A percentile compares a stretch with the other conserved stretches of the same genome.
Conservation (phyloP, 2,888 invertebrate genomes). For the Thalpophila matura region DNA sequence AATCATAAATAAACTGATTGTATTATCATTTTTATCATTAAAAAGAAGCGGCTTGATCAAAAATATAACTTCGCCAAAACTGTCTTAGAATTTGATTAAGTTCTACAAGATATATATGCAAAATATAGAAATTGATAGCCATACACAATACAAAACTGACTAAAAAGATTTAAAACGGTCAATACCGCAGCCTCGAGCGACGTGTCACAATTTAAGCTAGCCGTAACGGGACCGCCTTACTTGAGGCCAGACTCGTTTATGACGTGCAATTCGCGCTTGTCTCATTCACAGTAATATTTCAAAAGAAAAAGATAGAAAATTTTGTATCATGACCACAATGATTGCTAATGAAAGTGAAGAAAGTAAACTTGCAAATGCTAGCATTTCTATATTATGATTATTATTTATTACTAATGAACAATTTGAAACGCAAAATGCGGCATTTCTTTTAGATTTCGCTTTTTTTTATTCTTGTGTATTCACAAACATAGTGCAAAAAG, state of each 20-base stretch:
- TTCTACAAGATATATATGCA: slow-evolving; percentile 33
- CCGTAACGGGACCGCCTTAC: slow-evolving; percentile 54
- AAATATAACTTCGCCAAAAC: slow-evolving; percentile 12
- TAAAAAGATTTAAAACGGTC: slow-evolving; percentile 31
- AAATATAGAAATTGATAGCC: slow-evolving; percentile 19
- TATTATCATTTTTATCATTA: background rate
- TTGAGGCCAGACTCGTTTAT: slow-evolving; percentile 51
- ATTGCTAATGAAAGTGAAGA: slow-evolving; percentile 45
- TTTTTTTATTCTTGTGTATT: slow-evolving; percentile 1
- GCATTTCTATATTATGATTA: slow-evolving; percentile 24
- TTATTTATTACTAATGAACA: slow-evolving; percentile 9
- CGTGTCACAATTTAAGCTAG: slow-evolving; percentile 34
- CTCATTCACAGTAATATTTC: slow-evolving; percentile 11
- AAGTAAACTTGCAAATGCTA: slow-evolving; percentile 30
- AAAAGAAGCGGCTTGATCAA: background rate
- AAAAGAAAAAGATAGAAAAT: slow-evolving; percentile 26
- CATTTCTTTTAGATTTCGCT: slow-evolving; percentile 14
- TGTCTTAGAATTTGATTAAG: background rate
- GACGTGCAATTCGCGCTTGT: slow-evolving; percentile 33
- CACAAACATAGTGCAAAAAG: slow-evolving; percentile 29
- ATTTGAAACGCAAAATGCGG: slow-evolving; percentile 7
- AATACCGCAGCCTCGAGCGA: slow-evolving; percentile 35
- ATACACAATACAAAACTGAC: slow-evolving; percentile 35
- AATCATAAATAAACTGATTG: slow-evolving; percentile 18
- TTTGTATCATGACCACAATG: slow-evolving; percentile 38